Evolutionary conservation across 1,140 invertebrate species (phyloP).

Genomic region (Drepana arcuata): DNA sequence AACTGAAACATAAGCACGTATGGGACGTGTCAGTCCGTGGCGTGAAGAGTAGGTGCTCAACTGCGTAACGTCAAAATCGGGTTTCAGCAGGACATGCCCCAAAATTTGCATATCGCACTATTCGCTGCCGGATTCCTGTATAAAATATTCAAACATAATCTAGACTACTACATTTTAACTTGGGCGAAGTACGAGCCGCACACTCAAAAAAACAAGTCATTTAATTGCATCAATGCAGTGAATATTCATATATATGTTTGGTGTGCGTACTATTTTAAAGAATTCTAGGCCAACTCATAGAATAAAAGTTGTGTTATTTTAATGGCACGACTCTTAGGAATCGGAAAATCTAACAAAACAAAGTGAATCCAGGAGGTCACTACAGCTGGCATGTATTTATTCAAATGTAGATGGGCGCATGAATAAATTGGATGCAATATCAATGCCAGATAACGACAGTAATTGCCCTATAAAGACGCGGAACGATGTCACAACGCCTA

Average conservation of each 20-base stretch:
- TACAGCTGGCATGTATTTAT: constrained; percentile 50
- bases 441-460: constrained; percentile 64
- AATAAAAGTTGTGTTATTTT: constrained; percentile 43
- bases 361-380: constrained; percentile 31
- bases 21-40: constrained; percentile 16
- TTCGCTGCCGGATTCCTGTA: constrained; percentile 19
- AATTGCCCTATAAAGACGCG: constrained; percentile 65
- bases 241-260: constrained; percentile 19
- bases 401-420: constrained; percentile 40
- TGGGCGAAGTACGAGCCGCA: constrained; percentile 9
- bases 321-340: constrained; percentile 28
- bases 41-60: constrained; percentile 23
- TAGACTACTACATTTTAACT: constrained; percentile 24
- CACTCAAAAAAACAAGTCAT: too few relatives aligned
- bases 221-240: too few relatives aligned
- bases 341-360: constrained; percentile 25
- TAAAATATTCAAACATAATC: constrained; percentile 33
- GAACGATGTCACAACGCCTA: constrained; percentile 59
- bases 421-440: constrained; percentile 67
- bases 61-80: constrained; percentile 28
- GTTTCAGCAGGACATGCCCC: constrained; percentile 25
- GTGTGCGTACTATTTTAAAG: constrained; percentile 21
- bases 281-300: constrained; percentile 23
- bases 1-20: constrained; percentile 2
- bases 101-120: constrained; percentile 36